Conservation (phyloP, 1,140 invertebrate species). For the Pachyrhynchus sulphureomaculatus region DNA sequence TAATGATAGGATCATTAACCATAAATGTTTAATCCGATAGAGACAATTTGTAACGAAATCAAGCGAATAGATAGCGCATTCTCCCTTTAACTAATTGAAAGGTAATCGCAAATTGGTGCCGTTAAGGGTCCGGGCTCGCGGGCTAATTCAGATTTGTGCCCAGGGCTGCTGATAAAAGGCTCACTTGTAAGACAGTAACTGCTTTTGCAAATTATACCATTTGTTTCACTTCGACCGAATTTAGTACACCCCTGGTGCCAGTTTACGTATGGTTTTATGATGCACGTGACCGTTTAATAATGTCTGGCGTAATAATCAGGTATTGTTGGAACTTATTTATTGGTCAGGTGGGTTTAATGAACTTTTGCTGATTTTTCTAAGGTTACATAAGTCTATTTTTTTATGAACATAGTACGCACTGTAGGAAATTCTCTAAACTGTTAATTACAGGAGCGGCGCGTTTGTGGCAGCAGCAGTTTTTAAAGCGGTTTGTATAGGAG, state of each 20-base stretch:
- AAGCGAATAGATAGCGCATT: constrained; percentile 49
- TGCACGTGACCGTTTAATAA: constrained; percentile 30
- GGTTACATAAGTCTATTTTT: too few species aligned
- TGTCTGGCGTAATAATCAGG: constrained; percentile 1
- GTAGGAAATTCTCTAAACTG: too few species aligned
- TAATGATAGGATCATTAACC: constrained; percentile 26
- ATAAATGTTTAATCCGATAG: constrained; percentile 28
- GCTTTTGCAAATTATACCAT: constrained; percentile 47
- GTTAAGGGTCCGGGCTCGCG: constrained; percentile 41
- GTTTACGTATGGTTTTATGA: constrained; percentile 25
- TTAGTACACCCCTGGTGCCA: constrained; percentile 39
- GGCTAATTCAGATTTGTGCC: constrained; percentile 47
- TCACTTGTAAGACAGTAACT: constrained; percentile 46
- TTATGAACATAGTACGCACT: too few species aligned
- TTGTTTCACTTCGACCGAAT: constrained; percentile 44
- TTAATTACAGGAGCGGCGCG: too few species aligned
- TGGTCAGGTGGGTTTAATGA: neutral
- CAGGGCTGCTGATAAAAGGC: constrained; percentile 44
- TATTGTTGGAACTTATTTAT: constrained; percentile 1
- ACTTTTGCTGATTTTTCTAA: too few species aligned
- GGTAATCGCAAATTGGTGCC: constrained; percentile 49
- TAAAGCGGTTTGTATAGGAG: too few species aligned
- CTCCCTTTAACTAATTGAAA: constrained; percentile 50
- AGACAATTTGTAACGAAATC: constrained; percentile 31
- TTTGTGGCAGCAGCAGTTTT: too few species aligned